Percentiles rank a stretch among this genome's conserved stretches.
phyloP scores from a whole-genome alignment of 2,888 invertebrate genomes.

The Disparrhopalites patrizii region DNA sequence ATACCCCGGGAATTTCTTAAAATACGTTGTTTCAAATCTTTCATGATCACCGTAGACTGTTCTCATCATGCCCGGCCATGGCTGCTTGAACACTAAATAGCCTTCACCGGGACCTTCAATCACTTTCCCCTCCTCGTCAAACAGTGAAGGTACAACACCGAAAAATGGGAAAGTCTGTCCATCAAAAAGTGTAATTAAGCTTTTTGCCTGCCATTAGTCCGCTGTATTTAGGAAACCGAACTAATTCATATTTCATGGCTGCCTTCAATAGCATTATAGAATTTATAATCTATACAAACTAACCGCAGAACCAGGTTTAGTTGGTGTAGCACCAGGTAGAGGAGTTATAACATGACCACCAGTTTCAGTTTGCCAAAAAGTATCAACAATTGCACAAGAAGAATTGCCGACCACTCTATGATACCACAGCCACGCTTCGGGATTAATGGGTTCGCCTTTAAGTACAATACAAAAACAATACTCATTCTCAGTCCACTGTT shows the following conservation, averaged over 20 bases:
- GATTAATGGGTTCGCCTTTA: slow-evolving; percentile 88
- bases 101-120: slow-evolving; percentile 88
- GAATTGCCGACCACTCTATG: slow-evolving; percentile 71
- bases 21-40: slow-evolving; percentile 86
- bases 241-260: neutral
- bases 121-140: slow-evolving; percentile 81
- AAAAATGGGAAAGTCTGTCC: slow-evolving; percentile 91
- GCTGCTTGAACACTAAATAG: slow-evolving; percentile 85
- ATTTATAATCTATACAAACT: slow-evolving; percentile 51
- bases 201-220: neutral
- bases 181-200: neutral
- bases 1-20: slow-evolving; percentile 91
- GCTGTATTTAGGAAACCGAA: no score
- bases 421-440: slow-evolving; percentile 98
- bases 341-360: slow-evolving; percentile 97
- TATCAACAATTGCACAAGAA: slow-evolving; percentile 89
- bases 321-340: slow-evolving; percentile 89
- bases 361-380: slow-evolving; percentile 99
- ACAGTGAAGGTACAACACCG: slow-evolving; percentile 81
- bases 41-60: slow-evolving; percentile 87
- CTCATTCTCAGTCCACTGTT: no score
- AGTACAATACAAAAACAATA: neutral
- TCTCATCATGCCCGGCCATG: slow-evolving; percentile 99
- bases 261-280: neutral
- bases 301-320: slow-evolving; percentile 98